Evolutionary conservation across 2,888 invertebrate genomes (phyloP).

Genomic region (Alloplasta piceator): DNA sequence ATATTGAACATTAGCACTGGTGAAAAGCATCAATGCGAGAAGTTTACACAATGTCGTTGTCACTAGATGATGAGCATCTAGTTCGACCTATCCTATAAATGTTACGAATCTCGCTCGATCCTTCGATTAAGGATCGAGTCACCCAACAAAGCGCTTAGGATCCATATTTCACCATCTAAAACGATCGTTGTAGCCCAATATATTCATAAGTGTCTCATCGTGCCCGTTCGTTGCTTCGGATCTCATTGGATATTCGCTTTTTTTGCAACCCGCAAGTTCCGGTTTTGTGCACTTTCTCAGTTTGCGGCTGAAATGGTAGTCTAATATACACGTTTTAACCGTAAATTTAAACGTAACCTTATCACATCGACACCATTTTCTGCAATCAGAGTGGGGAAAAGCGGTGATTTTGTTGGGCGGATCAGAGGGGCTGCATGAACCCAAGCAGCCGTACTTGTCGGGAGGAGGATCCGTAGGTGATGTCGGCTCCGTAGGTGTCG

Average conservation of each 20-base stretch:
- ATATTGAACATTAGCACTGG: no score
- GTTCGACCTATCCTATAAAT: no score
- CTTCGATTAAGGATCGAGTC: not conserved
- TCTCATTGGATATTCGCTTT: not conserved
- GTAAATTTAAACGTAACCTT: not conserved
- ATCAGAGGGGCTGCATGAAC: conserved; percentile 57
- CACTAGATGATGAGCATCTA: no score
- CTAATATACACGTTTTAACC: conserved; percentile 62
- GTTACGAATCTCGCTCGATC: not conserved
- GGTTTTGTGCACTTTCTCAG: conserved; percentile 17
- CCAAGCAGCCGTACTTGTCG: conserved; percentile 55
- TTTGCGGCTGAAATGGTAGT: conserved; percentile 60
- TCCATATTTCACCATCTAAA: conserved; percentile 29
- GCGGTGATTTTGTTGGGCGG: conserved; percentile 26
- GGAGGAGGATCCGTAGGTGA: not conserved
- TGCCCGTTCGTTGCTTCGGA: not conserved
- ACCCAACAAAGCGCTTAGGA: no score
- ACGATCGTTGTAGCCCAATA: conserved; percentile 32
- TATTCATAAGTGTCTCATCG: conserved; percentile 36
- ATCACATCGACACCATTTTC: conserved; percentile 70
- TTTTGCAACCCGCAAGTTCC: conserved; percentile 5
- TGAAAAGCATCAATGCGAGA: conserved; percentile 12
- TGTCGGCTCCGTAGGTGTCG: not conserved
- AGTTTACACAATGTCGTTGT: conserved; percentile 13
- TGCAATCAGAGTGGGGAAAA: conserved; percentile 68